Conservation (phyloP, 1,140 invertebrate species). For the Caerostris darwini region DNA sequence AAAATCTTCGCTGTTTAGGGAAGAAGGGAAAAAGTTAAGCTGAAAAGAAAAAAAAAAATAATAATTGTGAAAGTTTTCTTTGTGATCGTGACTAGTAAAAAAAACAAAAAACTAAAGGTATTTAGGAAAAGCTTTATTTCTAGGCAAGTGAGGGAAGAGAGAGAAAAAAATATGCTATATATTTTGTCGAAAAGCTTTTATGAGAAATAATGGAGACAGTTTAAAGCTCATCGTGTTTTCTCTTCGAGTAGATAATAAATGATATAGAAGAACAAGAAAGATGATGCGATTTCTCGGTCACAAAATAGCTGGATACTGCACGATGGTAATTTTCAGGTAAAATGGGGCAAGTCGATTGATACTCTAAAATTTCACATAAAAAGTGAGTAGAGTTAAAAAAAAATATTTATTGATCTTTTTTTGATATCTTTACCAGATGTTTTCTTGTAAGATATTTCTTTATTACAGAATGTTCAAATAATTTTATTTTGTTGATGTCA, state of each 20-base stretch:
- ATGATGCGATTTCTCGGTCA: conserved; percentile 51
- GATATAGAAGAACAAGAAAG: conserved; percentile 41
- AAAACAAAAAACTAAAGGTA: conserved; percentile 54
- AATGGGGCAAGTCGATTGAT: neutral
- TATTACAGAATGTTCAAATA: no score
- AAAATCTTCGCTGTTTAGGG: conserved; percentile 25
- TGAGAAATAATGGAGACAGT: conserved; percentile 75
- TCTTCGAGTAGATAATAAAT: conserved; percentile 71
- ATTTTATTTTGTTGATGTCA: no score
- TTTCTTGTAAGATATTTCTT: no score
- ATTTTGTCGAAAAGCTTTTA: conserved; percentile 72
- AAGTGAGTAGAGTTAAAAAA: no score
- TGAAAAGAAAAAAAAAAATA: neutral
- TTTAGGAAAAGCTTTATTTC: conserved; percentile 73
- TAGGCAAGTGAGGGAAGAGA: neutral
- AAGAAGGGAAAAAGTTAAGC: neutral
- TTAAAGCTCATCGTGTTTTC: conserved; percentile 73
- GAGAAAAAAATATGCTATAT: conserved; percentile 49
- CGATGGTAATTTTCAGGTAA: neutral
- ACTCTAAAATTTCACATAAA: neutral
- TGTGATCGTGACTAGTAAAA: conserved; percentile 49
- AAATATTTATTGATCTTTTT: no score
- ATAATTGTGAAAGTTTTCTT: conserved; percentile 68
- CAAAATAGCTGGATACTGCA: conserved; percentile 28
- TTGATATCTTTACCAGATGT: no score